Conservation (phyloP, 2,797 vertebrate species). For the Enteromius thamalakanensis region DNA sequence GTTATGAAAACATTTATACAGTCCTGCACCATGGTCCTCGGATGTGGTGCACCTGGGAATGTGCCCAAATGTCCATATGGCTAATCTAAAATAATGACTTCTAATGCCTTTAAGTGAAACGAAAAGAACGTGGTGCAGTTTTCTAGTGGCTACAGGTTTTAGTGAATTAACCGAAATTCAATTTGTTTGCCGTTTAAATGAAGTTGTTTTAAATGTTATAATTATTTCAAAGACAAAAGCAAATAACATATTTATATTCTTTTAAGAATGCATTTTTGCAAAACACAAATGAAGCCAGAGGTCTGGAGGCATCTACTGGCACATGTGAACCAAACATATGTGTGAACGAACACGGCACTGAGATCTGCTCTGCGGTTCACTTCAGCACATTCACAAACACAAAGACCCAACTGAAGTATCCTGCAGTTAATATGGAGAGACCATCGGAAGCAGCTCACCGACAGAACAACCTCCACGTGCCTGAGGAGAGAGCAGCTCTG, state of each 20-base stretch:
- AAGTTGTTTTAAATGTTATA: background rate
- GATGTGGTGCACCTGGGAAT: background rate
- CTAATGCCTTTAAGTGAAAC: background rate
- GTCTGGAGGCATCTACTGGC: conserved; percentile 52
- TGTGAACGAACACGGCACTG: conserved; percentile 51
- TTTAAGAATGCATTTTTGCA: background rate
- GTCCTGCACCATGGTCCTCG: background rate
- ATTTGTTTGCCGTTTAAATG: background rate
- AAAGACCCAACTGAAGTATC: conserved; percentile 20
- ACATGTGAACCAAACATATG: conserved; percentile 64
- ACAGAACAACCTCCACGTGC: conserved; percentile 35
- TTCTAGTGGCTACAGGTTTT: background rate
- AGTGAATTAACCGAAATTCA: background rate
- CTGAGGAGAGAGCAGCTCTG: conserved; percentile 39
- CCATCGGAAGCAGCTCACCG: background rate
- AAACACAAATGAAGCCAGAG: conserved; percentile 36
- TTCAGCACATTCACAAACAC: conserved; percentile 59
- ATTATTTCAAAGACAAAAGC: background rate
- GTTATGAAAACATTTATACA: background rate
- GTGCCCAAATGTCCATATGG: background rate
- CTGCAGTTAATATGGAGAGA: conserved; percentile 51
- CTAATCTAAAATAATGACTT: background rate
- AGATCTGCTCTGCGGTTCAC: conserved; percentile 54
- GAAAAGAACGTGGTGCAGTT: background rate
- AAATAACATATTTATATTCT: background rate